Evolutionary conservation across 1,140 invertebrate genomes (phyloP).

Genomic region (Episyrphus balteatus): DNA sequence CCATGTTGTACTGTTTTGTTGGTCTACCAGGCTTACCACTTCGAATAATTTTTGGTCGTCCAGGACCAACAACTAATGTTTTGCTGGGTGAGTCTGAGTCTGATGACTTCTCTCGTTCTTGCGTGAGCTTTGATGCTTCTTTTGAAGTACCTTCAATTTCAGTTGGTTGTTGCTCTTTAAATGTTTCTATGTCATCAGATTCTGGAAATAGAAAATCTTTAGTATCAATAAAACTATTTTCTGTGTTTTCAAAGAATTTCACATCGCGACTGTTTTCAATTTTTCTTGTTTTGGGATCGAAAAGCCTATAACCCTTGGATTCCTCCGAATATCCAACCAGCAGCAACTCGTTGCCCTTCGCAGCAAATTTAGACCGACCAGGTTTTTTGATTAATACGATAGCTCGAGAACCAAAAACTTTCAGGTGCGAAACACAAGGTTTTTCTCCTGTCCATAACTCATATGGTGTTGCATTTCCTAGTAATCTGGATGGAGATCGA

Average conservation of each 20-base stretch:
- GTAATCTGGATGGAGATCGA: constrained; percentile 10
- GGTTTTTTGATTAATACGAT: constrained; percentile 26
- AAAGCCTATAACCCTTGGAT: constrained; percentile 35
- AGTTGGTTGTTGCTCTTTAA: no score
- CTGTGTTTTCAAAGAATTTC: constrained; percentile 1
- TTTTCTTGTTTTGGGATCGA: constrained; percentile 14
- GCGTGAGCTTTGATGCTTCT: no score
- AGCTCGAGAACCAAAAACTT: constrained; percentile 24
- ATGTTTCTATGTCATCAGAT: no score
- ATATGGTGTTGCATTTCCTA: constrained; percentile 18
- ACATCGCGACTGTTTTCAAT: constrained; percentile 15
- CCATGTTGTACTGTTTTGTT: neutral
- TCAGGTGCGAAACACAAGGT: constrained; percentile 24
- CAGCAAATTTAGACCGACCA: constrained; percentile 26
- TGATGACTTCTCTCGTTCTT: no score
- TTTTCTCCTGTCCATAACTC: constrained; percentile 30
- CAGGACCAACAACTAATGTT: neutral
- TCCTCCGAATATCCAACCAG: constrained; percentile 38
- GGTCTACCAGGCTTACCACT: neutral
- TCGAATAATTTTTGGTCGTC: neutral
- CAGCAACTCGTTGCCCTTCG: constrained; percentile 21
- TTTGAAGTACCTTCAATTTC: no score
- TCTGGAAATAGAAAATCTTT: no score
- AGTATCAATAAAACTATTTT: no score
- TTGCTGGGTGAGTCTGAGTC: neutral